Conservation (phyloP, 2,888 invertebrate species). For the Meandrusa payeni region DNA sequence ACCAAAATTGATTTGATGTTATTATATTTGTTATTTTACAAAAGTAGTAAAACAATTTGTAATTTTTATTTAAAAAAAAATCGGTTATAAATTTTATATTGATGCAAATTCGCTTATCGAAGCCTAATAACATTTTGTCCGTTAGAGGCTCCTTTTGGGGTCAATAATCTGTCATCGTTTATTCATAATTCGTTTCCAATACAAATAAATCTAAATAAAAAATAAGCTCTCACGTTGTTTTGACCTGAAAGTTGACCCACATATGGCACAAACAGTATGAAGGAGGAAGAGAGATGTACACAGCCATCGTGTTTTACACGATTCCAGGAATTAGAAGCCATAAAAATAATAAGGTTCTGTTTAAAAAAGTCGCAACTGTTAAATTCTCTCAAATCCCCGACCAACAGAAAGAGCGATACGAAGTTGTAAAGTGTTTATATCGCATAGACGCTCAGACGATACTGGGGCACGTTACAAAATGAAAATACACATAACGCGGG, state of each 20-base stretch:
- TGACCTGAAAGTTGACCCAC: no score
- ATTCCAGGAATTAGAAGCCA: no score
- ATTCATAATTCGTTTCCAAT: no score
- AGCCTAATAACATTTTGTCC: not conserved
- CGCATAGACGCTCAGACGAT: constrained; percentile 21
- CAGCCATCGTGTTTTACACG: no score
- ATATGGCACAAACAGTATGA: no score
- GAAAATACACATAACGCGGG: constrained; percentile 30
- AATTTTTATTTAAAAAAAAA: not conserved
- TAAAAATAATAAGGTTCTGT: not conserved
- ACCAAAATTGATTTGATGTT: not conserved
- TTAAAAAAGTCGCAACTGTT: constrained; percentile 4
- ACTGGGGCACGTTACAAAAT: constrained; percentile 34
- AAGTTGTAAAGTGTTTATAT: constrained; percentile 18
- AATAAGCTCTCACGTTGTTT: no score
- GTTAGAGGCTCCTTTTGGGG: no score
- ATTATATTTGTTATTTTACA: constrained; percentile 1
- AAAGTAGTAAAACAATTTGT: constrained; percentile 7
- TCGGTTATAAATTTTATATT: no score
- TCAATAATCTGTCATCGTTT: no score
- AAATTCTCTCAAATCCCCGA: constrained; percentile 12
- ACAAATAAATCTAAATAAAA: no score
- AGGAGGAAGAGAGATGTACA: no score
- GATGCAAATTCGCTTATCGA: constrained; percentile 2
- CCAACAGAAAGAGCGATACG: constrained; percentile 1